phyloP scores from a whole-genome alignment of 2,888 invertebrate species.

The Allygus modestus region DNA sequence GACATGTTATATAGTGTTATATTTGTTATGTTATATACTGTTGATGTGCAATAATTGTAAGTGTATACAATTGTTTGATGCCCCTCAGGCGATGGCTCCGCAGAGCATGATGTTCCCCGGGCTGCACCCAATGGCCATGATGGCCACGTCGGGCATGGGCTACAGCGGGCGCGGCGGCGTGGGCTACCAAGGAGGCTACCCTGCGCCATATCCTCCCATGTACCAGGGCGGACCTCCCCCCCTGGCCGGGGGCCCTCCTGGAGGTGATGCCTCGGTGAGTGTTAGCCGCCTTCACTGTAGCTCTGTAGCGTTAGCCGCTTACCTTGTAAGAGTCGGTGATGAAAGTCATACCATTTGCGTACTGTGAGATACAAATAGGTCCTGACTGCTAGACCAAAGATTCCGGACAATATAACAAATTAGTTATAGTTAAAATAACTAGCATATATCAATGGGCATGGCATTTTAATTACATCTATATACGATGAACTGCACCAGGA shows the following conservation, averaged over 20 bases:
- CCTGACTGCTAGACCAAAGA: too few species aligned
- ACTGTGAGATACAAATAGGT: too few species aligned
- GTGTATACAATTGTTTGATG: too few species aligned
- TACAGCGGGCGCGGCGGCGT: constrained; percentile 79
- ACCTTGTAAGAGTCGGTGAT: neutral
- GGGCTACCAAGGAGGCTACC: constrained; percentile 76
- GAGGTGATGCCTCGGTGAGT: constrained; percentile 74
- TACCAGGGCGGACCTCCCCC: constrained; percentile 78
- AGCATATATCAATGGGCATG: too few species aligned
- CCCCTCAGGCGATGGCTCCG: constrained; percentile 74
- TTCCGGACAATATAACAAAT: too few species aligned
- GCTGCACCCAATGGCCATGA: constrained; percentile 97
- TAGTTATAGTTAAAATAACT: too few species aligned
- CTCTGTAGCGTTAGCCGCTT: neutral
- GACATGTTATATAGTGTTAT: too few species aligned
- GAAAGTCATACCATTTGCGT: neutral
- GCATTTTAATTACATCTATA: too few species aligned
- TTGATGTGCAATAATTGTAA: too few species aligned
- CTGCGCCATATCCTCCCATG: constrained; percentile 81
- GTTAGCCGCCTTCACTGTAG: neutral
- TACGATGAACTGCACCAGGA: too few species aligned
- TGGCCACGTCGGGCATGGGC: constrained; percentile 90
- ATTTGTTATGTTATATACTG: too few species aligned
- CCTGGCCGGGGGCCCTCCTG: constrained; percentile 76
- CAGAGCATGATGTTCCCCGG: constrained; percentile 97